Base-by-base conservation (phyloP, 1,140 invertebrate genomes). In the Drosophila orena region DNA sequence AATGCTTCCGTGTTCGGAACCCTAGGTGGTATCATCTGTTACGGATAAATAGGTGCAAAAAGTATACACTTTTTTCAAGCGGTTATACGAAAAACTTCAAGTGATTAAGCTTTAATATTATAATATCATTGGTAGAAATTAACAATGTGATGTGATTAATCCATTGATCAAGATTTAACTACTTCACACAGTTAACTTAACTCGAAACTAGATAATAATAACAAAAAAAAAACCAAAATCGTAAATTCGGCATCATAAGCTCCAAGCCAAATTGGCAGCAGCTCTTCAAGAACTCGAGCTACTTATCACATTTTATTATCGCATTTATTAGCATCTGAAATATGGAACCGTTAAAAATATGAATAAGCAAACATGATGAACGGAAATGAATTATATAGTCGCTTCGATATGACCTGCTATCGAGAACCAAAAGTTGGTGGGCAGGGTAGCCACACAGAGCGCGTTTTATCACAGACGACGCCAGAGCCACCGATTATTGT, bases 281-380 rank as follows among this genome's bases (percentile, higher is more conserved):
- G 34, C 70, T 71, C 68, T 70, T 40, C 46, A 71, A 72, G 69
- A 74, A 74, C 69, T 62, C 69, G 38, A 46, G 69, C 56, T 73
- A 73, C 69, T 73, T 73, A 73, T 49, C 70, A 76, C 73, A 37
- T 76, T 40, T 43, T 49, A 57, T 46, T 59, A 30, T 44, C 46
- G 30, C 50, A 46, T 37, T 69, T 37, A 70, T 71, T 47, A 42
- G 54, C 17, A 14, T 55, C 47, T 65, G 53, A 75, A 40, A 46
- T 76, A 66, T 56, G 58, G 52, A 43, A 52, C 46, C 72, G 60
- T 76, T n/a, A n/a, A 55, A 54, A 68, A 77, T 77, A 69, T 77
- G 74, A 77, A 77, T 76, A 79, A 65, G 62, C 57, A 79, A 66
- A 50, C 59, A 68, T 60, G 65, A 65, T 77, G 58, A 81, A 81